phyloP scores from a whole-genome alignment of 2,888 invertebrate genomes.

The Folsomia candida region DNA sequence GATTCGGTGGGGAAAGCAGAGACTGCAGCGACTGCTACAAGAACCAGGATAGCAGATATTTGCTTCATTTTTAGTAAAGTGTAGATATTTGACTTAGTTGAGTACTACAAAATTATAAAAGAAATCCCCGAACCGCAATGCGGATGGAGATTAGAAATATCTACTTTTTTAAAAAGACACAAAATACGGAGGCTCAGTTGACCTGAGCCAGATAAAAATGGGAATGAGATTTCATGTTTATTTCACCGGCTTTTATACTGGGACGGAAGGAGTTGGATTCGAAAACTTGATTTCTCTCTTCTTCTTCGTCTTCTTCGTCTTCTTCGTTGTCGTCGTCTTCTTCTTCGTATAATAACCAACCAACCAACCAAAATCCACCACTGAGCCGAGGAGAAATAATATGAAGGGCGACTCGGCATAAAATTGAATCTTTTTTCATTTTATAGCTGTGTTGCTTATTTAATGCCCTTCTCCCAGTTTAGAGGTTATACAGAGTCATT shows the following conservation, averaged over 20 bases:
- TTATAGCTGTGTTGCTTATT: too few relatives aligned
- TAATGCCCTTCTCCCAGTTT: too few relatives aligned
- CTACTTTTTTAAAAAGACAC: neutral
- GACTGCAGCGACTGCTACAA: constrained; percentile 29
- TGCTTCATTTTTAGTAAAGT: constrained; percentile 37
- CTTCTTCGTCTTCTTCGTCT: too few relatives aligned
- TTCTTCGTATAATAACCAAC: too few relatives aligned
- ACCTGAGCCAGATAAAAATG: constrained; percentile 13
- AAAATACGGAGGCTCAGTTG: constrained; percentile 15
- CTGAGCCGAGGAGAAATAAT: too few relatives aligned
- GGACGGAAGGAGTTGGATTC: neutral
- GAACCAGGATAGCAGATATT: constrained; percentile 25
- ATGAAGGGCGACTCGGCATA: too few relatives aligned
- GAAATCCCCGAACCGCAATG: neutral
- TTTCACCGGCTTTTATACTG: constrained; percentile 16
- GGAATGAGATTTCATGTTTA: constrained; percentile 16
- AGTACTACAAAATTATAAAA: neutral
- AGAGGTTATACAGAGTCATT: too few relatives aligned
- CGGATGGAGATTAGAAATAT: neutral
- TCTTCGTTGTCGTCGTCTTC: too few relatives aligned
- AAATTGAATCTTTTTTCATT: too few relatives aligned
- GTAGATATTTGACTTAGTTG: neutral
- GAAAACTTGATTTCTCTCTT: constrained; percentile 22
- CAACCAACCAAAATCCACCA: too few relatives aligned
- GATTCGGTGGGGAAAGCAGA: constrained; percentile 21